Evolutionary conservation across 2,113 vertebrate species (phyloP).

Genomic region (Bungarus multicinctus): DNA sequence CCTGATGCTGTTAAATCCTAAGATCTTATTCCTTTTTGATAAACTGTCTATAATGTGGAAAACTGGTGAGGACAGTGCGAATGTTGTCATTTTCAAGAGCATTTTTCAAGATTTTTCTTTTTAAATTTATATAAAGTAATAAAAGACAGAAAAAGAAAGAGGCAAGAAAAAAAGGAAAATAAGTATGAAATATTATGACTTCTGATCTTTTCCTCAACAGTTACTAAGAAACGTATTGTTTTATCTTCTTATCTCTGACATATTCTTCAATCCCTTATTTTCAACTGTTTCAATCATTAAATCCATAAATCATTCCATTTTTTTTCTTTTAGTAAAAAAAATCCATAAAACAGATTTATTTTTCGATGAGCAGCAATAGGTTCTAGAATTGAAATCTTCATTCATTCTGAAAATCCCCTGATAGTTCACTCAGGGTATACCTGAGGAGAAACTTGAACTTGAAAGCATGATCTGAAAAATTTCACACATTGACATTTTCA

Average conservation of each 20-base stretch:
- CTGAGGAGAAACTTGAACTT: not conserved
- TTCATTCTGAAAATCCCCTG: slow-evolving; percentile 10
- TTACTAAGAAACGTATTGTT: not conserved
- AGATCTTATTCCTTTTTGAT: not conserved
- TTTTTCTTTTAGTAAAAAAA: not conserved
- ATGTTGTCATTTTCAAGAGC: not conserved
- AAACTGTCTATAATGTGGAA: not conserved
- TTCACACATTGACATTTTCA: not conserved
- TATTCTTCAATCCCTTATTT: not conserved
- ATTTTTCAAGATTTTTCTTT: not conserved
- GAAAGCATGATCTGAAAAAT: not conserved
- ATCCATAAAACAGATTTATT: not conserved
- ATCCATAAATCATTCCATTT: not conserved
- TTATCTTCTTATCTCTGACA: not conserved
- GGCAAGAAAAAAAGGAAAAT: not conserved
- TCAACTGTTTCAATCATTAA: not conserved
- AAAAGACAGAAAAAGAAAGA: not conserved
- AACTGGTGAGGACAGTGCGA: not conserved
- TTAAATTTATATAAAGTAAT: not conserved
- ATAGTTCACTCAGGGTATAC: not conserved
- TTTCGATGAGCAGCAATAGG: not conserved
- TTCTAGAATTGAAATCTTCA: not conserved
- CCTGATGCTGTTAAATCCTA: not conserved
- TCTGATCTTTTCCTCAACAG: not conserved
- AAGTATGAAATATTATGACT: not conserved